phyloP scores from a whole-genome alignment of 2,888 invertebrate genomes.

The Acrobeloides nanus region DNA sequence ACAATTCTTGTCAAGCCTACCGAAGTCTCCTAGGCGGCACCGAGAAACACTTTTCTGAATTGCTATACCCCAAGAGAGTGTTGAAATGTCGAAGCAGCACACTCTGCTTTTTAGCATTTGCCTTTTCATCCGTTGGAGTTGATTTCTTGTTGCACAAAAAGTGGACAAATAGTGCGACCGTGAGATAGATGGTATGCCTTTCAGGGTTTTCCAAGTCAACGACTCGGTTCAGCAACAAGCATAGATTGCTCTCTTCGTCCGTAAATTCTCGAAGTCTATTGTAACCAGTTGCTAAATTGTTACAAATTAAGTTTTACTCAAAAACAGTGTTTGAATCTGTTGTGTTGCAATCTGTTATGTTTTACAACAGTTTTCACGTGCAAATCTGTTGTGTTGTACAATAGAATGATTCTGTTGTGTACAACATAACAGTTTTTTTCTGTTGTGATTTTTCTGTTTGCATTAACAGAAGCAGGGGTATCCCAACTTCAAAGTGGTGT shows the following conservation, averaged over 20 bases:
- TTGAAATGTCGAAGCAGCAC: conserved; percentile 85
- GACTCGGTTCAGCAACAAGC: conserved; percentile 74
- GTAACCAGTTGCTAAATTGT: conserved; percentile 10
- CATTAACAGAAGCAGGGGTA: too few species aligned
- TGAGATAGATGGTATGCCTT: conserved; percentile 79
- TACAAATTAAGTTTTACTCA: not conserved
- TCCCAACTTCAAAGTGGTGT: too few species aligned
- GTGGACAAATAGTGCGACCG: conserved; percentile 88
- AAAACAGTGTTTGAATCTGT: too few species aligned
- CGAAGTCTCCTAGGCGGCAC: conserved; percentile 77
- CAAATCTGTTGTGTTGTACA: too few species aligned
- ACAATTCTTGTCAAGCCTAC: conserved; percentile 60
- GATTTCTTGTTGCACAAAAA: conserved; percentile 65
- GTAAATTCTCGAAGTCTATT: conserved; percentile 77
- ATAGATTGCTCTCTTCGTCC: conserved; percentile 72
- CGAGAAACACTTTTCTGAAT: conserved; percentile 79
- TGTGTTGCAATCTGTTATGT: too few species aligned
- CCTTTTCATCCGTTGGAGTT: conserved; percentile 47
- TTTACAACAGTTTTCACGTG: too few species aligned
- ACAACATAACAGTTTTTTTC: too few species aligned
- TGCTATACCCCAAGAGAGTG: conserved; percentile 82
- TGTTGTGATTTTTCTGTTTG: too few species aligned
- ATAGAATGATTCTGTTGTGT: too few species aligned
- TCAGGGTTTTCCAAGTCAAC: conserved; percentile 90
- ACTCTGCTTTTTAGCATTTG: conserved; percentile 62